Evolutionary conservation across 2,113 vertebrate genomes (phyloP).

Genomic region (Dicaeum eximium): DNA sequence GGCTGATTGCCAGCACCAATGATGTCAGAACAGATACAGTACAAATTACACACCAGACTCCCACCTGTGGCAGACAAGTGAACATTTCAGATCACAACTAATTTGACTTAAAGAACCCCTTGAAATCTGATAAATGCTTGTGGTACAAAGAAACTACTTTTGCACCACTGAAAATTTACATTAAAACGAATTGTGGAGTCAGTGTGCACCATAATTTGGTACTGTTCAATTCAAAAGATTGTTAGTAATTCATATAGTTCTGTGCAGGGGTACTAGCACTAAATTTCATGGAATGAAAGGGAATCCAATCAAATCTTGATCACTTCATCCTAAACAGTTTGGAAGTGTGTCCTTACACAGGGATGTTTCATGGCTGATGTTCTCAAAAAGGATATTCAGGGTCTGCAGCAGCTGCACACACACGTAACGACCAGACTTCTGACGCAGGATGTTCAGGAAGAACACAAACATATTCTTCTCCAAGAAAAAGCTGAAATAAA

Average conservation of each 20-base stretch:
- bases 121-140: neutral
- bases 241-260: neutral
- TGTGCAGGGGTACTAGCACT: neutral
- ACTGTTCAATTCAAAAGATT: neutral
- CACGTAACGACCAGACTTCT: conserved; percentile 95
- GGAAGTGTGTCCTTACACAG: conserved; percentile 82
- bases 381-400: conserved; percentile 97
- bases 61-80: neutral
- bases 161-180: neutral
- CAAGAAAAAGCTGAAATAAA: conserved; percentile 88
- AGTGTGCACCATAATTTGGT: neutral
- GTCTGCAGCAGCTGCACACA: conserved; percentile 98
- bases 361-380: conserved; percentile 97
- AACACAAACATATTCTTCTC: conserved; percentile 99
- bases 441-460: conserved; percentile 96
- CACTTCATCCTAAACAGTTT: neutral
- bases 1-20: neutral
- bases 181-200: neutral
- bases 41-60: neutral
- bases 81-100: neutral
- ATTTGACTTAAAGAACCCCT: neutral
- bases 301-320: neutral
- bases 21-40: neutral
- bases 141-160: neutral
- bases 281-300: neutral